Evolutionary conservation across 2,797 vertebrate genomes (phyloP), one percentile per base, ranked within the genome.

Genomic region (Philypnodon macrostomus): DNA sequence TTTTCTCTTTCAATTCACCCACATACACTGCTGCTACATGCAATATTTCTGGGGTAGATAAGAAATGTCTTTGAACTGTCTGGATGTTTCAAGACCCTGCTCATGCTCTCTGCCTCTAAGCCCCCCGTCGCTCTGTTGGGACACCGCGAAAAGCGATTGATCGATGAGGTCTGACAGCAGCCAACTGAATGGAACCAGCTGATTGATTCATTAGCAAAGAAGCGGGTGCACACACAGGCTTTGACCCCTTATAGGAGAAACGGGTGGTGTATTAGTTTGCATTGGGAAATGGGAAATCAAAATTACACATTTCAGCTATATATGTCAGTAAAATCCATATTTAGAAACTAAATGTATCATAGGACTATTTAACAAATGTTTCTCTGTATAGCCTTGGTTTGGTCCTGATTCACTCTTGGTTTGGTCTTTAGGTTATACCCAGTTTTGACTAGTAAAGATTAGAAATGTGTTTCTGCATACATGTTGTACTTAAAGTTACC

Each of bases 141-240:
- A 64, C 27, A 44, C 40, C 46, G 64, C 53, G n/a, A n/a, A n/a
- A n/a, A n/a, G n/a, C n/a, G n/a, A n/a, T 75, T 87, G 87, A 87
- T 87, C 83, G 63, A 88, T 87, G 60, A 66, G 53, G 26, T 63
- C 70, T 87, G 87, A 85, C 84, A 87, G 85, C 69, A 72, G 40
- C 35, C 40, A 81, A 78, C 81, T 77, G 71, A 82, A 87, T 79
- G 75, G 77, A 80, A 85, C 67, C 80, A 71, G 76, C 78, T 76
- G 78, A 85, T 83, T 83, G 83, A 87, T 86, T 86, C 80, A 85
- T 85, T 80, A 81, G 71, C 51, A 57, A 62, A 47, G 51, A 52
- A 42, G 42, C 14, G 58, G 46, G n/a, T n/a, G n/a, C n/a, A n/a
- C n/a, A n/a, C n/a, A n/a, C n/a, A n/a, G n/a, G n/a, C n/a, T n/a